phyloP scores from a whole-genome alignment of 2,888 invertebrate genomes.

The Pandemis heparana region DNA sequence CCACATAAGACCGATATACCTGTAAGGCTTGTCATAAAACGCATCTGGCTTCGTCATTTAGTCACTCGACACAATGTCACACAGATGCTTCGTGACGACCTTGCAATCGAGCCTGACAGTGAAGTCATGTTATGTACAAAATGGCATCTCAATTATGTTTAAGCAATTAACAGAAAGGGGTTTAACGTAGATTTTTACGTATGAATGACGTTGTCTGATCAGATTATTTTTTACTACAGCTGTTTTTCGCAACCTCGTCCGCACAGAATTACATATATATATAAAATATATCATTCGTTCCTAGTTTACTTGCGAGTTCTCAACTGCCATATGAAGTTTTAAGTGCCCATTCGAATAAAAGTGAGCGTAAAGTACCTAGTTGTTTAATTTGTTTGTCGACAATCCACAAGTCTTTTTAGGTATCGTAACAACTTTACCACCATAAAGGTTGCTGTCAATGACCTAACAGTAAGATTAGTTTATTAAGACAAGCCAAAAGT shows the following conservation, averaged over 20 bases:
- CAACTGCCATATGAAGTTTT: not conserved
- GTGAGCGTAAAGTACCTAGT: not conserved
- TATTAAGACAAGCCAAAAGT: conserved; percentile 9
- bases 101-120: conserved; percentile 2
- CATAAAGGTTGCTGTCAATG: not conserved
- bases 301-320: not conserved
- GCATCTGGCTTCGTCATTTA: conserved; percentile 24
- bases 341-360: not conserved
- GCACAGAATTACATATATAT: too few species aligned
- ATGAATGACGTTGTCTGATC: conserved; percentile 1
- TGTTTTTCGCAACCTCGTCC: too few species aligned
- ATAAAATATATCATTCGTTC: conserved; percentile 6
- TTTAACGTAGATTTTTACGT: conserved; percentile 18
- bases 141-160: conserved; percentile 31
- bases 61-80: conserved; percentile 15
- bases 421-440: not conserved
- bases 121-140: not conserved
- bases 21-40: conserved; percentile 21
- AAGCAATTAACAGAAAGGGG: conserved; percentile 21
- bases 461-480: conserved; percentile 15
- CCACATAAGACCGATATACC: conserved; percentile 12
- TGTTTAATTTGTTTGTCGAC: conserved; percentile 2
- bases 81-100: conserved; percentile 25
- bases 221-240: not conserved
- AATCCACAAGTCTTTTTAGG: not conserved